phyloP scores from a whole-genome alignment of 2,888 invertebrate species.

The Esperia sulphurella region DNA sequence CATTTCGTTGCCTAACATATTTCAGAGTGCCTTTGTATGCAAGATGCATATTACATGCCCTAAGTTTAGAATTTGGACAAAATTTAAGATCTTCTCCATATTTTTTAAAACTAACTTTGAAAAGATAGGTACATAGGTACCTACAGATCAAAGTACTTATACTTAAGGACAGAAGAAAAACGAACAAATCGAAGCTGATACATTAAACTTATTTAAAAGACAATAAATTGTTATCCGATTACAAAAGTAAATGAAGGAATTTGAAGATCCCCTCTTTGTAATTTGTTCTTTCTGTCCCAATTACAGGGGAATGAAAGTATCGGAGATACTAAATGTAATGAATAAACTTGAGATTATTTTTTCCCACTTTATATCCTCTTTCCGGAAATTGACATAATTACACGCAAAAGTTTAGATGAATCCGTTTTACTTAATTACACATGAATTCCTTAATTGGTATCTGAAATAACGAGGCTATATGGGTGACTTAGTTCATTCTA shows the following conservation, averaged over 20 bases:
- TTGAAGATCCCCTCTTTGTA: slow-evolving; percentile 38
- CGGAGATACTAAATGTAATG: slow-evolving; percentile 36
- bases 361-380: slow-evolving; percentile 31
- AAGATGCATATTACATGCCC: too few relatives aligned
- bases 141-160: too few relatives aligned
- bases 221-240: slow-evolving; percentile 52
- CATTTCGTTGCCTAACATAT: too few relatives aligned
- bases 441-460: slow-evolving; percentile 29
- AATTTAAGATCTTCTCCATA: too few relatives aligned
- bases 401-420: slow-evolving; percentile 34
- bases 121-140: too few relatives aligned
- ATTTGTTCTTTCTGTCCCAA: slow-evolving; percentile 49
- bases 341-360: slow-evolving; percentile 36
- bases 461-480: slow-evolving; percentile 10
- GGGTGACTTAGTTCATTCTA: not conserved
- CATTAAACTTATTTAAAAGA: slow-evolving; percentile 37
- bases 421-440: slow-evolving; percentile 34
- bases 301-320: slow-evolving; percentile 42
- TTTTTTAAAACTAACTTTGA: too few relatives aligned
- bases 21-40: too few relatives aligned
- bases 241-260: slow-evolving; percentile 53
- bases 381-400: slow-evolving; percentile 35
- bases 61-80: too few relatives aligned
- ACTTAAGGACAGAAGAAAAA: too few relatives aligned
- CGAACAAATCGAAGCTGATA: slow-evolving; percentile 25